Evolutionary conservation across 2,888 invertebrate genomes (phyloP), one percentile per base, ranked within the genome.

Genomic region (Agrochola circellaris): DNA sequence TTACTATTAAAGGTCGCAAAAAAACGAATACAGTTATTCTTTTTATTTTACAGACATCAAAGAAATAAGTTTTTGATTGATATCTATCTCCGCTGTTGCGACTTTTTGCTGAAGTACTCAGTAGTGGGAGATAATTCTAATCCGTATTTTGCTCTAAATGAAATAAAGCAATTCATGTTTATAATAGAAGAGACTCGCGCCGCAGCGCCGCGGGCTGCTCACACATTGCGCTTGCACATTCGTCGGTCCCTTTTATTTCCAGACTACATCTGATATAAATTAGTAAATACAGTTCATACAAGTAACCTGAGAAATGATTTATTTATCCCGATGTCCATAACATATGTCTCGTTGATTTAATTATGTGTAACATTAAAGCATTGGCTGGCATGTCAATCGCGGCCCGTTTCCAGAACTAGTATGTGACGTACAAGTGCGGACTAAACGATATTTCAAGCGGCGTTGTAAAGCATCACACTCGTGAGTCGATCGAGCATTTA

Each of bases 131-230:
- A 89, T 91, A 90, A 90, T 91, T 92, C 88, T 89, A 90, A 91
- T 91, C 89, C 88, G 89, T 90, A 91, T 91, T 93, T 93, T 91
- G 89, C 91, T 91, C 87, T 87, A 90, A 91, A 93, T 93, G 90
- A 93, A 94, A 95, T 94, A 93, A 93, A 94, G 93, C 92, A 93
- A 94, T 93, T 93, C 93, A 92, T 90, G 92, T 91, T 92, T 91
- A 91, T 93, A 92, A 92, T 91, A 89, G 89, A 92, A 91, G 91
- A 89, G 90, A 89, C 86, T 89, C 83, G 87, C 90, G 87, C 90
- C 89, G 90, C 89, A 78, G 84, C 90, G 92, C 91, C 87, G 79
- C 89, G 83, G 89, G 89, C 89, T 86, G 83, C 82, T 56, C 73
- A 78, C 89, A 89, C 82, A 80, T 84, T 84, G 84, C 85, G 86